phyloP scores from a whole-genome alignment of 2,797 vertebrate species.

The Zalophus californianus region DNA sequence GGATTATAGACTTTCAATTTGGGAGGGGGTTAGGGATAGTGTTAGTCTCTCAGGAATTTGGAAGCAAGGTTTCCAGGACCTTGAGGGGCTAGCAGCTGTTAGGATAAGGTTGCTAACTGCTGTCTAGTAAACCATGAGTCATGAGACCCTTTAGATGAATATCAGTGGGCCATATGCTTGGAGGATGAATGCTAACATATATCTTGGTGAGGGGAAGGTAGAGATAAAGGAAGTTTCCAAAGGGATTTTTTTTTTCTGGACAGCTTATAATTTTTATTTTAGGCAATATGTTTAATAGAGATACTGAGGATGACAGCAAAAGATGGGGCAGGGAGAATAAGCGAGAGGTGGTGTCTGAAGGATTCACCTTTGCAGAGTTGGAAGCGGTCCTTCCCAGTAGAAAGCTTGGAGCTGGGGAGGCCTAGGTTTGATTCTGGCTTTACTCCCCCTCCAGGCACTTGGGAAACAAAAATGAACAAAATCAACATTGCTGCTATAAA shows the following conservation, averaged over 20 bases:
- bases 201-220: neutral
- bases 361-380: neutral
- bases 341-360: rapidly evolving
- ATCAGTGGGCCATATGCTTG: neutral
- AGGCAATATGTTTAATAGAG: neutral
- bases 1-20: neutral
- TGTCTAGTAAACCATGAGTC: neutral
- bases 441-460: neutral
- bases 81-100: neutral
- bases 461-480: neutral
- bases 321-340: neutral
- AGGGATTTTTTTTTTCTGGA: neutral
- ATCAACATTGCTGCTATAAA: neutral
- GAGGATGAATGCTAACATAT: neutral
- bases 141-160: neutral
- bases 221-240: no score
- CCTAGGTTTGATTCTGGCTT: neutral
- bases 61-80: neutral
- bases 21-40: neutral
- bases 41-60: neutral
- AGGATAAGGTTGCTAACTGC: neutral
- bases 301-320: neutral
- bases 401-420: neutral
- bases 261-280: neutral
- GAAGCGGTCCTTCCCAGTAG: neutral